Evolutionary conservation across 2,113 vertebrate genomes (phyloP), one percentile per base, ranked within the genome.

Genomic region (Indri indri): DNA sequence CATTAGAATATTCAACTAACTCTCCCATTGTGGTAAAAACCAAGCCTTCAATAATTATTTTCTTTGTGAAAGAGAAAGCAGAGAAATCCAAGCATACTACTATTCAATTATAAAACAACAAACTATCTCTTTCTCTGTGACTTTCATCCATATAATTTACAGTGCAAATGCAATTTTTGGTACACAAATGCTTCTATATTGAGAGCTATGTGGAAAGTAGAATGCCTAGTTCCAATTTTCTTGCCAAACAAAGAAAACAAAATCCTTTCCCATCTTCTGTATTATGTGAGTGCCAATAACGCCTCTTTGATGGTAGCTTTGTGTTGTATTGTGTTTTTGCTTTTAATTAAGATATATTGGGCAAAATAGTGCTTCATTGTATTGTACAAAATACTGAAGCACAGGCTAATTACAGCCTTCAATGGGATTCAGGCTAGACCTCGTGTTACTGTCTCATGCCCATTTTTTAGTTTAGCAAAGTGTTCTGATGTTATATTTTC

Each of bases 281-380:
- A 95, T 97, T 93, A 97, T 84, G 11, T 79, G 57, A 96, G 18
- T 89, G 95, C 65, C 94, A 93, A 90, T 20, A 88, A 66, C 9
- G 89, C 97, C 97, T 98, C 57, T 98, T 97, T 96, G 89, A 97
- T 96, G 73, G 85, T 86, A 97, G 32, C 97, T 97, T 57, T 88
- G 20, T 97, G 61, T 23, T 97, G 57, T 70, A 91, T 83, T 94
- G 17, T 84, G 80, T 66, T 97, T 96, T 98, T 91, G 1, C 0
- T 97, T 98, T 98, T 97, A 98, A 97, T 98, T 98, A 97, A 96
- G 86, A 98, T 87, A 83, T 92, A 97, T 91, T 97, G 95, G 63
- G 96, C 91, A 94, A 97, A 93, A 97, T 54, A 97, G 27, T 59
- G 90, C 6, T 92, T 97, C 52, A 96, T 40, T 96, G 97, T 97